phyloP scores from a whole-genome alignment of 2,113 vertebrate species.

The Gobius niger region DNA sequence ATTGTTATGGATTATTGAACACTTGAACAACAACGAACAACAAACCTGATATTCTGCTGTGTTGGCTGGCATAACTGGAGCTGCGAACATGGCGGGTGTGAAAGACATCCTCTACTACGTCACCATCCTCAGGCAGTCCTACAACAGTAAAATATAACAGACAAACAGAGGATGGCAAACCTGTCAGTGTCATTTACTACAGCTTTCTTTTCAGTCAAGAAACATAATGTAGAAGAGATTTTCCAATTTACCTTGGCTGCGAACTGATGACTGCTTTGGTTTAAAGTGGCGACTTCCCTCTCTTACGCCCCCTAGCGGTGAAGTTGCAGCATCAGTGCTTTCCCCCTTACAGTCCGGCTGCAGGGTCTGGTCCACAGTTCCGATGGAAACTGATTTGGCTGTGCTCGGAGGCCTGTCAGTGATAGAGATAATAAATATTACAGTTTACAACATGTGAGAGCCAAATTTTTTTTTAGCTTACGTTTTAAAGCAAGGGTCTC shows the following conservation, averaged over 20 bases:
- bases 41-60: slow-evolving; percentile 66
- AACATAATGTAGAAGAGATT: not conserved
- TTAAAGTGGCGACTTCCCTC: slow-evolving; percentile 22
- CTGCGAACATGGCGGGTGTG: slow-evolving; percentile 49
- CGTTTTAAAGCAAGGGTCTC: slow-evolving; percentile 98
- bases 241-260: slow-evolving; percentile 41
- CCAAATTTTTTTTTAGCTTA: slow-evolving; percentile 67
- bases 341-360: slow-evolving; percentile 94
- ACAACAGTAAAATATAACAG: slow-evolving; percentile 3
- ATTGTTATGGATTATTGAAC: not conserved
- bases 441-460: not conserved
- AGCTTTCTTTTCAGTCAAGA: not conserved
- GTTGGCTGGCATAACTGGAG: slow-evolving; percentile 63
- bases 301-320: slow-evolving; percentile 56
- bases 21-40: not conserved
- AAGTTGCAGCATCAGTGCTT: slow-evolving; percentile 70
- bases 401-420: slow-evolving; percentile 78
- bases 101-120: slow-evolving; percentile 44
- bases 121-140: slow-evolving; percentile 51
- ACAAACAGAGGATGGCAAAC: not conserved
- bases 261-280: slow-evolving; percentile 41
- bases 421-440: not conserved
- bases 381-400: slow-evolving; percentile 85
- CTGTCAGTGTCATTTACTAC: not conserved
- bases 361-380: slow-evolving; percentile 85